A percentile compares a stretch with the other conserved stretches of the same genome.
Evolutionary conservation across 2,888 invertebrate genomes (phyloP).

Genomic region (Notodonta dromedarius): DNA sequence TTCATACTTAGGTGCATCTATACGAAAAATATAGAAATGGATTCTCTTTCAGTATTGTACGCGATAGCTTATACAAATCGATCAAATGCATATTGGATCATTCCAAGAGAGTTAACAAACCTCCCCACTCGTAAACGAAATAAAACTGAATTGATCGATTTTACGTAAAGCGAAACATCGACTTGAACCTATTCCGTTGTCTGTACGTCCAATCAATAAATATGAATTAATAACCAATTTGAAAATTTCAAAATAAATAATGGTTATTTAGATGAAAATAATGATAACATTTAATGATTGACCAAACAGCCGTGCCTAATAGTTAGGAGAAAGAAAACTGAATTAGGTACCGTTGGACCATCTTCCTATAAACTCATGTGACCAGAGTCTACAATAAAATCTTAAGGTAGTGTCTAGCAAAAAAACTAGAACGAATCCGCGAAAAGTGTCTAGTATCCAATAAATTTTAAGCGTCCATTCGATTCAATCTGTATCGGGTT

Average conservation of each 20-base stretch:
- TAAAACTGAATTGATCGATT: conserved; percentile 23
- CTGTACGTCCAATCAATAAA: not conserved
- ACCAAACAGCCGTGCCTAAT: no score
- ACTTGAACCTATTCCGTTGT: not conserved
- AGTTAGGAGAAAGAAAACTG: no score
- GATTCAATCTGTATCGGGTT: conserved; percentile 73
- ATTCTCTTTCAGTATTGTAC: not conserved
- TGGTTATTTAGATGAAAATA: not conserved
- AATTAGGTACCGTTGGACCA: no score
- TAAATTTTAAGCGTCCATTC: conserved; percentile 70
- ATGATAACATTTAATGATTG: not conserved
- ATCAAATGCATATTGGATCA: conserved; percentile 56
- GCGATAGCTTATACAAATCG: conserved; percentile 14
- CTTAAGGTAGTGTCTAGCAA: no score
- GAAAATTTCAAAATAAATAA: not conserved
- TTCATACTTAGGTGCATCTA: no score
- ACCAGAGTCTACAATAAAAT: no score
- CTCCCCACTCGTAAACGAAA: conserved; percentile 38
- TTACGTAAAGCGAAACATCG: conserved; percentile 17
- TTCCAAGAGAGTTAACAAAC: conserved; percentile 56
- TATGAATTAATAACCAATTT: not conserved
- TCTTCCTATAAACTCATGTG: no score
- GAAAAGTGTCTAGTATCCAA: conserved; percentile 50
- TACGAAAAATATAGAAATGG: not conserved
- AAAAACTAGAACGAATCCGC: no score